Conservation (phyloP, 2,797 vertebrate species). For the Echeneis naucrates region DNA sequence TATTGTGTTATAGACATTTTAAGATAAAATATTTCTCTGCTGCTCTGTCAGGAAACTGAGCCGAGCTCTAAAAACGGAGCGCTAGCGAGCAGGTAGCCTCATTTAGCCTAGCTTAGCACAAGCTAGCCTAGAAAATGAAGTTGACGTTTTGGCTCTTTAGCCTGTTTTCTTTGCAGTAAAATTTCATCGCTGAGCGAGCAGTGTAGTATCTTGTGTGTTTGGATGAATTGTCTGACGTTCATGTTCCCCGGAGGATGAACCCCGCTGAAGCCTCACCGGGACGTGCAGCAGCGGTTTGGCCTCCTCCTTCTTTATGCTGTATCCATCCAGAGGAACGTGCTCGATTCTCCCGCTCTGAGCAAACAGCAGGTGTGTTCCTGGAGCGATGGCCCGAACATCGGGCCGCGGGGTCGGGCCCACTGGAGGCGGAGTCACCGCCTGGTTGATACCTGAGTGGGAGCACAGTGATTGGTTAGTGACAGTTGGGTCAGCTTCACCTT, state of each 20-base stretch:
- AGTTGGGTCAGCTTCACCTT: neutral
- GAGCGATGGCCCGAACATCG: constrained; percentile 84
- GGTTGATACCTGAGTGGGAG: constrained; percentile 83
- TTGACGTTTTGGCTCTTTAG: too few relatives aligned
- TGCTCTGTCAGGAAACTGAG: neutral
- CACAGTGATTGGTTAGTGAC: neutral
- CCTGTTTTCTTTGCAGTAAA: too few relatives aligned
- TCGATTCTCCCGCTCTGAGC: constrained; percentile 94
- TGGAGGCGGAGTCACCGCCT: constrained; percentile 74
- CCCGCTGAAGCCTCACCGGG: constrained; percentile 84
- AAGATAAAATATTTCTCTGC: too few relatives aligned
- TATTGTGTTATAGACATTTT: too few relatives aligned
- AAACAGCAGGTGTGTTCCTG: constrained; percentile 90
- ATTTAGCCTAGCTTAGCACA: neutral
- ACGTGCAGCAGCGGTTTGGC: constrained; percentile 89
- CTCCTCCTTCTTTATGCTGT: constrained; percentile 84
- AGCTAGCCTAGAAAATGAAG: neutral
- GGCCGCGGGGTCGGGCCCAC: constrained; percentile 88
- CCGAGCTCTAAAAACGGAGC: too few relatives aligned
- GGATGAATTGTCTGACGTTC: too few relatives aligned
- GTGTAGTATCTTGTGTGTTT: neutral
- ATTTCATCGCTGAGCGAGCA: too few relatives aligned
- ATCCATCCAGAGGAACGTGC: constrained; percentile 87
- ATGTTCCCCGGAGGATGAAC: too few relatives aligned
- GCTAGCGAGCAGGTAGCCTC: too few relatives aligned